A percentile compares a stretch with the other conserved stretches of the same genome.
Conservation (phyloP, 2,113 vertebrate genomes). For the Theropithecus gelada region DNA sequence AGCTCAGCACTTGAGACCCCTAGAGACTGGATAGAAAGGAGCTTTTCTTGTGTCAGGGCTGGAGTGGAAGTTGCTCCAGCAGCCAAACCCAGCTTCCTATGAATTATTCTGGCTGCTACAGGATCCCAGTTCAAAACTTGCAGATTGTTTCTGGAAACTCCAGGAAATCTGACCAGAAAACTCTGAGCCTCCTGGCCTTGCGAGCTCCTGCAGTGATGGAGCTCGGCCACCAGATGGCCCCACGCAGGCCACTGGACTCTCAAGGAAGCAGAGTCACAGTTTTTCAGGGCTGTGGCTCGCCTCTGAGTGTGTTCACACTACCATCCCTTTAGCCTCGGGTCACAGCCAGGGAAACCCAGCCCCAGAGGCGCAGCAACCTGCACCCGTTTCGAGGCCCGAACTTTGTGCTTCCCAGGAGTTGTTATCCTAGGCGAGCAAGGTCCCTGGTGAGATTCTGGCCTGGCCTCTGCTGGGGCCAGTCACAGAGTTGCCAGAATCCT, state of each 20-base stretch:
- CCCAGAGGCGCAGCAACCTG: not conserved
- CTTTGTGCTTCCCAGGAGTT: not conserved
- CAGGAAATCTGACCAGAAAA: not conserved
- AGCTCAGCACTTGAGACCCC: not conserved
- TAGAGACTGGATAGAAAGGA: not conserved
- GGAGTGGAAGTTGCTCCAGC: not conserved
- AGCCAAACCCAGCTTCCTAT: not conserved
- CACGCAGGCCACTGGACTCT: accelerated
- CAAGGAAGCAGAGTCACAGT: not conserved
- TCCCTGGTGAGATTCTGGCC: not conserved
- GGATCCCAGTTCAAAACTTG: not conserved
- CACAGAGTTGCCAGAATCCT: not conserved
- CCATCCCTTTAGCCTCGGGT: not conserved
- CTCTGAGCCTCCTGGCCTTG: not conserved
- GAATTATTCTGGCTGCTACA: not conserved
- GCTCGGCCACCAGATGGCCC: conserved; percentile 51
- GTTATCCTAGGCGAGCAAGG: not conserved
- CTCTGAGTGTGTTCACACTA: accelerated
- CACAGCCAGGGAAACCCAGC: not conserved
- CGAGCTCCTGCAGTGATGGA: conserved; percentile 4
- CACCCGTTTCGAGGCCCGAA: not conserved
- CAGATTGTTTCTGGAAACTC: conserved; percentile 6
- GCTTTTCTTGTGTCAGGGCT: not conserved
- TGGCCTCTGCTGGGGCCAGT: not conserved
- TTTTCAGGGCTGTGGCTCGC: not conserved